Evolutionary conservation across 2,888 invertebrate genomes (phyloP).

Genomic region (Cartodere bifasciata): DNA sequence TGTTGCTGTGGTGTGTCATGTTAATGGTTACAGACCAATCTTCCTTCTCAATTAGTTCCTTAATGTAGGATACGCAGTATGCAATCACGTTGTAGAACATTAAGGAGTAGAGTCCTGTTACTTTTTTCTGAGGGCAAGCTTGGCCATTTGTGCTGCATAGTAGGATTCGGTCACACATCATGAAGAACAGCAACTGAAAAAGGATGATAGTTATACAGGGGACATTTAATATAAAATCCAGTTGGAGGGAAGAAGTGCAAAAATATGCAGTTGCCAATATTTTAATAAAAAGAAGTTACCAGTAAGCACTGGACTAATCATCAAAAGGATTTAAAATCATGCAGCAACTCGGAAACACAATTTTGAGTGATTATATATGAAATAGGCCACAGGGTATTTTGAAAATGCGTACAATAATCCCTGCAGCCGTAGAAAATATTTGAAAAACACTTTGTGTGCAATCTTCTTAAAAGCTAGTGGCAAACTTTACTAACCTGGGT

Average conservation of each 20-base stretch:
- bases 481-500: conserved; percentile 49
- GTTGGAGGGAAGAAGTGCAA: too few relatives aligned
- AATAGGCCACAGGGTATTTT: too few relatives aligned
- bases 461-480: background rate
- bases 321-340: too few relatives aligned
- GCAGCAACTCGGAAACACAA: too few relatives aligned
- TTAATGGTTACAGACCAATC: conserved; percentile 68
- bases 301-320: too few relatives aligned
- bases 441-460: conserved; percentile 1
- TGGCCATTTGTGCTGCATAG: conserved; percentile 36
- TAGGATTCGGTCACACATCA: conserved; percentile 56
- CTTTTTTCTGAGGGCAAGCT: conserved; percentile 33
- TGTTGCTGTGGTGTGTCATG: conserved; percentile 52
- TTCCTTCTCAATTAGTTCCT: conserved; percentile 59
- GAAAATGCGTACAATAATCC: too few relatives aligned
- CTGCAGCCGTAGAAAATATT: too few relatives aligned
- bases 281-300: too few relatives aligned
- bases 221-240: too few relatives aligned
- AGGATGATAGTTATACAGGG: conserved; percentile 12
- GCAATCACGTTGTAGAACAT: conserved; percentile 75
- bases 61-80: conserved; percentile 63
- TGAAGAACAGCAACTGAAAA: conserved; percentile 56
- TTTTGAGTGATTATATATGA: too few relatives aligned
- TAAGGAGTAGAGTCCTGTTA: conserved; percentile 61
- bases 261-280: too few relatives aligned